Percentiles rank a stretch among this genome's conserved stretches.
These are phyloP conservation scores for Rhagonycha lutea DNA, from an alignment of 2,888 invertebrate genomes.

Conservation along the genomic window DNA sequence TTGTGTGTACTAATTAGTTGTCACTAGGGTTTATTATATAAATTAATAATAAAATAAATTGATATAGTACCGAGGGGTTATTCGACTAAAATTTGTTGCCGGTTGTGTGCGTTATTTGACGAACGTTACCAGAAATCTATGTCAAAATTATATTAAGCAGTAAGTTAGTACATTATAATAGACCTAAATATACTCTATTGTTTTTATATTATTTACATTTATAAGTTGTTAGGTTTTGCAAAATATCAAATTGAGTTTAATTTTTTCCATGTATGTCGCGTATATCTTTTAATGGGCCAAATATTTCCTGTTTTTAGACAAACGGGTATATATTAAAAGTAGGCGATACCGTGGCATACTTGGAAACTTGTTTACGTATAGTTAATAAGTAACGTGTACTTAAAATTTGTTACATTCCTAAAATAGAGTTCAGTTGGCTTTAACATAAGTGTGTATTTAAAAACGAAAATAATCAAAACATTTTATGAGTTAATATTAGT, in stretches of 20 bases:
- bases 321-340: constrained; percentile 20
- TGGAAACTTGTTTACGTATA: constrained; percentile 14
- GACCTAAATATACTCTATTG: constrained; percentile 3
- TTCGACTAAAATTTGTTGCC: constrained; percentile 1
- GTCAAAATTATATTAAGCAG: constrained; percentile 17
- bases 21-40: background rate
- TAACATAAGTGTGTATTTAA: constrained; percentile 19
- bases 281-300: constrained; percentile 23
- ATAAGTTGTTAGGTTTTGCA: constrained; percentile 15
- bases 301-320: constrained; percentile 21
- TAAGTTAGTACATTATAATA: background rate
- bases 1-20: background rate
- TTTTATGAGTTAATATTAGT: constrained; percentile 26
- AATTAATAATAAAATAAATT: background rate
- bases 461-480: constrained; percentile 26
- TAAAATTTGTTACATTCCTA: constrained; percentile 25
- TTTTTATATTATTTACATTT: constrained; percentile 5
- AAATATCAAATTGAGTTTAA: constrained; percentile 15
- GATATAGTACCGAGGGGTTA: background rate
- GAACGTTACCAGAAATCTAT: constrained; percentile 23
- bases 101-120: background rate
- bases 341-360: constrained; percentile 21
- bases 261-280: constrained; percentile 19
- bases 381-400: constrained; percentile 18
- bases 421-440: constrained; percentile 12